Percentiles rank a stretch among this genome's conserved stretches.
Evolutionary conservation across 2,888 invertebrate genomes (phyloP).

Genomic region (Drosophila aldrichi): DNA sequence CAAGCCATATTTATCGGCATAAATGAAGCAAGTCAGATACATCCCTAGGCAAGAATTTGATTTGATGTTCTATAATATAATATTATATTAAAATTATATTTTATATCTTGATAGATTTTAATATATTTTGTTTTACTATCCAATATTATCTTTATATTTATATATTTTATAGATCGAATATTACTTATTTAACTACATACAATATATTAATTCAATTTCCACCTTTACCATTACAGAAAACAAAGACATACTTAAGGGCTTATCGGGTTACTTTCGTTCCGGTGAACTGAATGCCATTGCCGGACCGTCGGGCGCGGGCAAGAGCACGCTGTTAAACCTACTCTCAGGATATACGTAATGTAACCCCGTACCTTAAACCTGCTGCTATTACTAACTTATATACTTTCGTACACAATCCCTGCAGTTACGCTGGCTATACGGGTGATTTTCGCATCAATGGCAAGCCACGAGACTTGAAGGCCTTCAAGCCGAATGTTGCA

Average conservation of each 20-base stretch:
- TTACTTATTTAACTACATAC: neutral
- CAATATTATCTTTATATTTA: no score
- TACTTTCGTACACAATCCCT: neutral
- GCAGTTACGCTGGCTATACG: slow-evolving; percentile 84
- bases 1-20: neutral
- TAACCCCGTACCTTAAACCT: neutral
- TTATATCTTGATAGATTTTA: no score
- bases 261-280: slow-evolving; percentile 89
- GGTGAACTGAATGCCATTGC: slow-evolving; percentile 94
- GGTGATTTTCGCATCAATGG: slow-evolving; percentile 92
- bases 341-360: slow-evolving; percentile 94
- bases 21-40: neutral
- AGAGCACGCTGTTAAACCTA: slow-evolving; percentile 95
- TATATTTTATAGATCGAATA: neutral
- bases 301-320: slow-evolving; percentile 96
- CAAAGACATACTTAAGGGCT: slow-evolving; percentile 87
- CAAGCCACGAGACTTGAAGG: slow-evolving; percentile 88
- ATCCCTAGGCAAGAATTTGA: no score
- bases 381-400: slow-evolving; percentile 12
- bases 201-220: neutral
- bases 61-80: no score
- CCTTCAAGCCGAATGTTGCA: slow-evolving; percentile 91
- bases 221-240: slow-evolving; percentile 86
- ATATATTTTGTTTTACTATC: no score
- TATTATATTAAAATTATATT: no score